phyloP scores from a whole-genome alignment of 2,888 invertebrate species.

The Phytoseiulus persimilis region DNA sequence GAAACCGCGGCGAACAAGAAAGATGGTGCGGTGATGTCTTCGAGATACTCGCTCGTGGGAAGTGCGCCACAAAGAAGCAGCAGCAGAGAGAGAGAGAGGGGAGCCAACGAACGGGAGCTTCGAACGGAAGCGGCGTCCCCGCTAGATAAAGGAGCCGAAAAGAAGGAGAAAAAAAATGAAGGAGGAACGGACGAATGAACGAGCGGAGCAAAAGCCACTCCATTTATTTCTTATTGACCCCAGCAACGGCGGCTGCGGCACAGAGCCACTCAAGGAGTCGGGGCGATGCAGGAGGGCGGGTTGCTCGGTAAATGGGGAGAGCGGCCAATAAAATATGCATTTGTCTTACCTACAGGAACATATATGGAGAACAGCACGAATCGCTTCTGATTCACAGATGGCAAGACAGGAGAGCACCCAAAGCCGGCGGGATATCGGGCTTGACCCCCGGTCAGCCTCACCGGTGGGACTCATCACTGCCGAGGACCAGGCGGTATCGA shows the following conservation, averaged over 20 bases:
- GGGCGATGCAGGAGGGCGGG: neutral
- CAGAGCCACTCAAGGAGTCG: neutral
- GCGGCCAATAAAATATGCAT: constrained; percentile 37
- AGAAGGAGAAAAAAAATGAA: neutral
- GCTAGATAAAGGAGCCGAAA: neutral
- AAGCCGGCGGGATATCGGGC: neutral
- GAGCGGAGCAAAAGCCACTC: constrained; percentile 37
- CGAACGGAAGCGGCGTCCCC: neutral
- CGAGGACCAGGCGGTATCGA: too few species aligned
- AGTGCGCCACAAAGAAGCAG: neutral
- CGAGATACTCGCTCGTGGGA: neutral
- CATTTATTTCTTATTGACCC: constrained; percentile 39
- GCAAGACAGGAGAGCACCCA: neutral
- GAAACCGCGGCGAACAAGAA: neutral
- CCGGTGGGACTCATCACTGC: neutral
- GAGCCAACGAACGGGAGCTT: neutral
- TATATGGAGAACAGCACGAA: neutral
- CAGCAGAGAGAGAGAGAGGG: neutral
- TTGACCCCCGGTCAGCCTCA: neutral
- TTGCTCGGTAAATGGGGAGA: neutral
- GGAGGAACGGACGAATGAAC: neutral
- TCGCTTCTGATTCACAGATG: neutral
- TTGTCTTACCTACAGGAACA: constrained; percentile 33
- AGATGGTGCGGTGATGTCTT: neutral
- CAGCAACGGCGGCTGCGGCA: neutral